These are phyloP conservation scores for Mechanitis messenoides DNA, from an alignment of 2,888 invertebrate species.

Conservation along the genomic window DNA sequence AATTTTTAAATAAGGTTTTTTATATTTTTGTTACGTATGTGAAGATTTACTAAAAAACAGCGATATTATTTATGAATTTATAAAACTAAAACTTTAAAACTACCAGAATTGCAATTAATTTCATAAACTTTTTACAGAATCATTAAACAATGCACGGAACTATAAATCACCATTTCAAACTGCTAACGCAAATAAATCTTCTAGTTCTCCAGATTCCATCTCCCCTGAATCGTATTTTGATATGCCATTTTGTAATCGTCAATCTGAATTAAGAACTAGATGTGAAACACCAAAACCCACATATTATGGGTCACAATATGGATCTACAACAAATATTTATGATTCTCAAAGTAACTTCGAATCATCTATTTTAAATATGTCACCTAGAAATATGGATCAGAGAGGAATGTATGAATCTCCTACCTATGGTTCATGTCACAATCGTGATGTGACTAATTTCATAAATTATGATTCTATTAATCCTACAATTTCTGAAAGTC, in stretches of 20 bases:
- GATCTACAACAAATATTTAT: not conserved
- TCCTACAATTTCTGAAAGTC: conserved; percentile 3
- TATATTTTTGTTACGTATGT: too few species aligned
- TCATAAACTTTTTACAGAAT: not conserved
- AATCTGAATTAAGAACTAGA: conserved; percentile 17
- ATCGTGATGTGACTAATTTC: not conserved
- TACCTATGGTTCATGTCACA: not conserved
- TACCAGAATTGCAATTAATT: too few species aligned
- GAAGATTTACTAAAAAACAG: too few species aligned
- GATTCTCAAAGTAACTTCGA: not conserved
- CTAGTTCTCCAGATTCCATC: conserved; percentile 59
- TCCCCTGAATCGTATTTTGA: conserved; percentile 62
- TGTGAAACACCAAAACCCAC: conserved; percentile 24
- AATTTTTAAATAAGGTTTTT: too few species aligned
- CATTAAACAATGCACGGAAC: not conserved
- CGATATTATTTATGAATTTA: too few species aligned
- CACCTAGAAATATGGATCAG: not conserved
- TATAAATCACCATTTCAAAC: conserved; percentile 40
- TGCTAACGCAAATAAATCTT: conserved; percentile 44
- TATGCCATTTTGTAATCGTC: conserved; percentile 21
- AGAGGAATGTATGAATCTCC: not conserved
- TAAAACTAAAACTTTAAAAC: too few species aligned
- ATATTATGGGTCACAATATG: conserved; percentile 1
- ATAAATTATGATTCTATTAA: conserved; percentile 4
- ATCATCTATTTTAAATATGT: not conserved